phyloP scores from a whole-genome alignment of 2,888 invertebrate genomes.

The Xestoiulus laeticollis region DNA sequence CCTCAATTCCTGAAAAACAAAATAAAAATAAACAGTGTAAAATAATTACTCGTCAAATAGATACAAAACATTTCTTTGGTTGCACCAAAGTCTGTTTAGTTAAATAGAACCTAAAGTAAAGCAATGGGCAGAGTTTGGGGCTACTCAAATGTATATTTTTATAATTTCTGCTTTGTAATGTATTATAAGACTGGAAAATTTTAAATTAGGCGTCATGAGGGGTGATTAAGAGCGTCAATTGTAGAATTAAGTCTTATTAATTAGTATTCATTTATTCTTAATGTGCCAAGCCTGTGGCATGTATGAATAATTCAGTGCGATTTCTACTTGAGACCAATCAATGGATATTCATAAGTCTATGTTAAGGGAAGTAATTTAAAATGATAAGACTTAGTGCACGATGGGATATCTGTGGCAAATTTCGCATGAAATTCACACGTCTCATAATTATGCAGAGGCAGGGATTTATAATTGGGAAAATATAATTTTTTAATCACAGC shows the following conservation, averaged over 20 bases:
- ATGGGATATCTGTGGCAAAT: background rate
- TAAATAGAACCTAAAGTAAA: too few relatives aligned
- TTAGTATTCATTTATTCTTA: background rate
- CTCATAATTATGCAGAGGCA: background rate
- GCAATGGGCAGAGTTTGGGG: too few relatives aligned
- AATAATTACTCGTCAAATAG: background rate
- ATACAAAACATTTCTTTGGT: too few relatives aligned
- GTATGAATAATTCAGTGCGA: background rate
- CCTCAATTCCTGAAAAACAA: slow-evolving; percentile 65
- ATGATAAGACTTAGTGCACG: background rate
- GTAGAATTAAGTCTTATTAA: background rate
- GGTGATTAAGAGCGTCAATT: background rate
- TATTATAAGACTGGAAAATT: background rate
- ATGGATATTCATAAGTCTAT: background rate
- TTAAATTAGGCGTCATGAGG: background rate
- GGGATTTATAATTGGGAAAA: background rate
- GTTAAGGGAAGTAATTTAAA: too few relatives aligned
- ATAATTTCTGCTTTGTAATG: too few relatives aligned
- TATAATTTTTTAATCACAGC: background rate
- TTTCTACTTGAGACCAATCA: background rate
- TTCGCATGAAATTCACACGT: background rate
- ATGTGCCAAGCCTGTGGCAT: background rate
- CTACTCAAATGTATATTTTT: too few relatives aligned
- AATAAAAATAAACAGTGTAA: slow-evolving; percentile 29
- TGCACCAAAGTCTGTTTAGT: too few relatives aligned